Evolutionary conservation across 37 sponge, comb jelly and placozoan genomes (phyloP), one percentile per base, ranked within the genome.

Genomic region (Cliona cf. orientalis): DNA sequence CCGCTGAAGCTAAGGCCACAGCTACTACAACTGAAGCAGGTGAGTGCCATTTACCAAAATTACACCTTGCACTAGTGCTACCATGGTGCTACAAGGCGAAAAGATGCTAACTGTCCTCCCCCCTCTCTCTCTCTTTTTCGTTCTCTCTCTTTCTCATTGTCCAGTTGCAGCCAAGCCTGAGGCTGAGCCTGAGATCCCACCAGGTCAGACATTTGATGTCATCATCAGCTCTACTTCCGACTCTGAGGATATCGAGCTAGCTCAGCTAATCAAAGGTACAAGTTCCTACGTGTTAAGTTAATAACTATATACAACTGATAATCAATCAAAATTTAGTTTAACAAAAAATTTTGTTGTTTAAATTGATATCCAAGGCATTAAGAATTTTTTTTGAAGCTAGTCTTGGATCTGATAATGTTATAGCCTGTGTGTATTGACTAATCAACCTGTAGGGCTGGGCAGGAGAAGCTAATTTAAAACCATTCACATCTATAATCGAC

Each of bases 211-310:
- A 25, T 69, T 43, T 25, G 86, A 86, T 29, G 73, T 79, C 1
- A 53, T 78, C 46, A 78, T 86, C 73, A 72, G 45, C 35, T 74
- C 66, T 28, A 79, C 86, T 19, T 34, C 32, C 37, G 26, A 23
- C 23, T 19, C 29, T 11, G 70, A 25, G 1, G 86, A 86, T 42
- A 23, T 29, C 9, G 46, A 25, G 14, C 62, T 79, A 43, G 60
- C 57, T 0, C 44, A 64, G 35, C 65, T 70, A 33, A 79, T 86
- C 73, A 79, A 86, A 62, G 79, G 86, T 85, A 35, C 2, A 71
- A 4, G 26, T 6, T 1, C 5, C 67, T 28, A 66, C n/a, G n/a
- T 29, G 34, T 21, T 62, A 19, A 17, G 17, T 49, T 11, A 19
- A 49, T 49, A 49, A 17, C 14, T 49, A 49, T 49, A 19, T 11